Conservation (phyloP, 2,797 vertebrate genomes). For the Intellagama lesueurii region DNA sequence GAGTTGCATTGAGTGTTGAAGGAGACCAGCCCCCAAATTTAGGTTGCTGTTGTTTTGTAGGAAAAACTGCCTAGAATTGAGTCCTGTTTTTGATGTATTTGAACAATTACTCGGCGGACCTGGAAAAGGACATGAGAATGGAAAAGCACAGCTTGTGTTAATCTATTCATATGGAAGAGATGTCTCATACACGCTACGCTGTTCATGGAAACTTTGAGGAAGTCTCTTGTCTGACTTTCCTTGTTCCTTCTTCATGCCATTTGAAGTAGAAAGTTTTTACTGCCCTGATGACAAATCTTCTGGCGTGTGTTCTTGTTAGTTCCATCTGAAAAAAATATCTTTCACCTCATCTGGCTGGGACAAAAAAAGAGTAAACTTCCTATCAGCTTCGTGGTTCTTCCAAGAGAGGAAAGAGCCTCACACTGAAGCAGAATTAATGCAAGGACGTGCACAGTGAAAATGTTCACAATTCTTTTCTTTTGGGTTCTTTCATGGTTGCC, state of each 20-base stretch:
- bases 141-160: neutral
- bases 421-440: no score
- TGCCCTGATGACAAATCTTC: no score
- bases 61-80: neutral
- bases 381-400: neutral
- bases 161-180: neutral
- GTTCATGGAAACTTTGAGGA: neutral
- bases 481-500: no score
- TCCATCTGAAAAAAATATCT: conserved; percentile 1
- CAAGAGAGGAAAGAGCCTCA: neutral
- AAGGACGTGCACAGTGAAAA: no score
- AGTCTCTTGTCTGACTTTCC: neutral
- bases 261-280: conserved; percentile 5
- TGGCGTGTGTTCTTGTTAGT: neutral
- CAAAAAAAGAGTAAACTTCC: neutral
- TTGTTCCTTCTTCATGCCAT: neutral
- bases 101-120: neutral
- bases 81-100: neutral
- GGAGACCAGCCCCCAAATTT: neutral
- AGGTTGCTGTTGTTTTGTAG: neutral
- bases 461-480: no score
- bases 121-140: neutral
- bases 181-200: neutral
- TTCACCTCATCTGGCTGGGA: neutral
- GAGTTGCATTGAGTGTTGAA: neutral